Evolutionary conservation across 2,113 vertebrate genomes (phyloP).

Genomic region (Sorex araneus): DNA sequence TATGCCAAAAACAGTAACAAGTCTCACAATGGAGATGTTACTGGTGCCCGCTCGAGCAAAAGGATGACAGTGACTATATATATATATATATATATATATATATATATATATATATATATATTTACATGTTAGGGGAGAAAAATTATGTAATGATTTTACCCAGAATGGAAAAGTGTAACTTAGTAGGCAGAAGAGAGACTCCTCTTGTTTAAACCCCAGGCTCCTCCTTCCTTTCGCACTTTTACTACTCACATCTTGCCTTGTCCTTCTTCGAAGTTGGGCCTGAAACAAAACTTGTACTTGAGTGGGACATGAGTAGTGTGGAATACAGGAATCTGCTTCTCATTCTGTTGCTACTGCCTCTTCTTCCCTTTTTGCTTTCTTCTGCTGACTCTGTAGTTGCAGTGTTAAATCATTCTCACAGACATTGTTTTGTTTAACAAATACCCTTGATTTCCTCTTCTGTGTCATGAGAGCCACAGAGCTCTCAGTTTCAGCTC

Average conservation of each 20-base stretch:
- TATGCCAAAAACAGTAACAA: too few relatives aligned
- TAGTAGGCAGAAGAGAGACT: accelerated
- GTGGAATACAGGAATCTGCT: not conserved
- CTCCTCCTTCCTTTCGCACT: not conserved
- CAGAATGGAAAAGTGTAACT: too few relatives aligned
- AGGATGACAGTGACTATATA: too few relatives aligned
- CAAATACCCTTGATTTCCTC: not conserved
- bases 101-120: too few relatives aligned
- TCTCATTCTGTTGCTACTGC: not conserved
- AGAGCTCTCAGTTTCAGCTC: not conserved
- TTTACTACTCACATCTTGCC: too few relatives aligned
- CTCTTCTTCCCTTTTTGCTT: not conserved
- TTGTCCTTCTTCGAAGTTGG: not conserved
- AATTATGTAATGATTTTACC: too few relatives aligned
- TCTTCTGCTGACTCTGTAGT: not conserved
- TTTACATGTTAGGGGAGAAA: too few relatives aligned
- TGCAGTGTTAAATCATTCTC: not conserved
- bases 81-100: too few relatives aligned
- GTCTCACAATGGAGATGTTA: too few relatives aligned
- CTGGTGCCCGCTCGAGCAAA: too few relatives aligned
- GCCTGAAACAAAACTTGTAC: too few relatives aligned
- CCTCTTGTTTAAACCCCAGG: not conserved
- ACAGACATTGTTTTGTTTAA: not conserved
- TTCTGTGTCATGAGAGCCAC: not conserved
- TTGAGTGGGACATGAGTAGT: accelerated